Base-by-base conservation (phyloP, 2,888 invertebrate species). In the Leucophenga montana region DNA sequence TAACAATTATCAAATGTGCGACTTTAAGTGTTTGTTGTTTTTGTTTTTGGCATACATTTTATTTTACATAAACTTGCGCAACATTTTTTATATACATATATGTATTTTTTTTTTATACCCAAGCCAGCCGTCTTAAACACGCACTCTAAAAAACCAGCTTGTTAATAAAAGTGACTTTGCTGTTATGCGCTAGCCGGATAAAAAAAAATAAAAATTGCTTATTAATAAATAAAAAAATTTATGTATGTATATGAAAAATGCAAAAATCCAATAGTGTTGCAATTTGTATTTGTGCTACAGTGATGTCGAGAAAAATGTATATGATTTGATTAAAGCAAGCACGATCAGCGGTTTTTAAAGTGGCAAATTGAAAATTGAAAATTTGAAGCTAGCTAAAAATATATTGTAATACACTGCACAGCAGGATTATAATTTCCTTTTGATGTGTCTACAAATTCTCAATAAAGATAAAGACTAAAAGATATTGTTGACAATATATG, bases 1-100 rank as follows among this genome's bases (percentile, higher is more conserved):
- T 76, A 79, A 75, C 82, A 81, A 79, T 77, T 79, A 81, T 72
- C 73, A 72, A 71, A 71, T 74, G 77, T 39, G 48, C 68, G 67
- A 69, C 48, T 62, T 62, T 62, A 18, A 33, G 56, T 67, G 46
- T 46, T 13, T 64, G 56, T 46, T 39, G 44, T 64, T 69, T 54
- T 56, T 64, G 54, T 48, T 59, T 44, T 62, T n/a, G 31, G 13
- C 39, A 44, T n/a, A 14, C 14, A 31, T 14, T 39, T 56, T 54
- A 48, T n/a, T n/a, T n/a, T 22, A 27, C 56, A 14, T 50, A 62
- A 48, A 48, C 48, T 48, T 48, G 48, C 6, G 48, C 48, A 48
- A 48, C 48, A n/a, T 6, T 48, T 48, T 48, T n/a, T n/a, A n/a
- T n/a, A n/a, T n/a, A n/a, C n/a, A n/a, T n/a, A n/a, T n/a, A n/a